Evolutionary conservation across 2,888 invertebrate species (phyloP), one percentile per base, ranked within the genome.

Genomic region (Operophtera brumata): DNA sequence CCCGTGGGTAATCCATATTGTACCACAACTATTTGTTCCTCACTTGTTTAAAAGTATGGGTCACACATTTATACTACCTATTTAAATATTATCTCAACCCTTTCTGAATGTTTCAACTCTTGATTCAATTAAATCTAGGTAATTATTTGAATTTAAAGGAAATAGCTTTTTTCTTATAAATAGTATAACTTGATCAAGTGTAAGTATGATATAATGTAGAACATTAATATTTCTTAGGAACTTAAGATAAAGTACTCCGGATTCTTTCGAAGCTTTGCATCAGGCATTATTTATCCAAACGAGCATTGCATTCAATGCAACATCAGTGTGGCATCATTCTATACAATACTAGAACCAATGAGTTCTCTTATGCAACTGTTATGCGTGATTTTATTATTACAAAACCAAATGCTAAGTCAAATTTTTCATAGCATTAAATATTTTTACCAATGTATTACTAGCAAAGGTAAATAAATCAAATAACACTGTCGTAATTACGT

Each of bases 391-490:
- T 80, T 78, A 78, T 79, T 79, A 73, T 83, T 79, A 80, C 73
- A 58, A 77, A 85, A 84, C 84, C 84, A 84, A 87, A 88, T 83
- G 87, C 86, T 87, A 84, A 75, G 86, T 87, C 86, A 87, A 82
- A 80, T 82, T 89, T 87, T 89, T 87, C 84, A 86, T 87, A 87
- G 81, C 86, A 86, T 87, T 84, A 82, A 72, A 86, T 87, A 80
- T 86, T 89, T 88, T 88, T 90, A 89, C 88, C 87, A 86, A 86
- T 90, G 88, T 89, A 83, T 86, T 84, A 86, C 81, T 86, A 87
- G 86, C 88, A 86, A 86, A 82, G 86, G 86, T 87, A 85, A 88
- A 87, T 89, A 89, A 90, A 90, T 89, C 88, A 86, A 86, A 86
- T 85, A 80, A 84, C 81, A 85, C 84, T 85, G 62, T 65, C 64